Evolutionary conservation across 2,888 invertebrate genomes (phyloP).

Genomic region (Dynastes maya): DNA sequence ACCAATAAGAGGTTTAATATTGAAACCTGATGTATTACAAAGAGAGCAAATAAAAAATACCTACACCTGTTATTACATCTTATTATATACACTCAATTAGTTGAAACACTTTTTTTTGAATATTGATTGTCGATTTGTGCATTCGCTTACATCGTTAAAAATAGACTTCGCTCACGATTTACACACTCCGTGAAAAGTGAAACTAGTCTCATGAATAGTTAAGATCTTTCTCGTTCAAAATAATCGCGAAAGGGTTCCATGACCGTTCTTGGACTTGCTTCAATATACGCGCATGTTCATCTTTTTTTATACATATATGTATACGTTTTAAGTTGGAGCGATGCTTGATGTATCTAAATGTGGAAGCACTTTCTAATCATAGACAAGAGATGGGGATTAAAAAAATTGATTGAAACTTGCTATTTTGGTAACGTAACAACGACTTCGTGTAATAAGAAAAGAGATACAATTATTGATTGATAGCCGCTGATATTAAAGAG

Average conservation of each 20-base stretch:
- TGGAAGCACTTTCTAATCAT: conserved; percentile 5
- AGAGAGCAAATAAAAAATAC: too few species aligned
- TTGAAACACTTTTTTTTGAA: too few species aligned
- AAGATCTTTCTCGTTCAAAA: conserved; percentile 19
- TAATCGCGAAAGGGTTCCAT: conserved; percentile 8
- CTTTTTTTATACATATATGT: neutral
- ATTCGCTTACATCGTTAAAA: neutral
- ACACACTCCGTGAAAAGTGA: conserved; percentile 20
- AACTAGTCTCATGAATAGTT: conserved; percentile 22
- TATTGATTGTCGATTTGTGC: too few species aligned
- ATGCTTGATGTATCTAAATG: conserved; percentile 1
- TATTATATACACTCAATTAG: too few species aligned
- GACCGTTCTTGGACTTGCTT: conserved; percentile 10
- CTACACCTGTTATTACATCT: too few species aligned
- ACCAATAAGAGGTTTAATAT: too few species aligned
- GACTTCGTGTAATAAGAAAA: too few species aligned
- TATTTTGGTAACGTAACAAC: neutral
- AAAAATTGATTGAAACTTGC: neutral
- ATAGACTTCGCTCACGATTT: neutral
- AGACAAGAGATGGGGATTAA: neutral
- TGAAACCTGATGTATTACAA: too few species aligned
- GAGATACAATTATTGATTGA: too few species aligned
- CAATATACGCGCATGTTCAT: neutral
- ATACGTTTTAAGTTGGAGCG: neutral
- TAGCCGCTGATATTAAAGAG: too few species aligned